phyloP scores from a whole-genome alignment of 2,797 vertebrate species.

The Coregonus suidteri region DNA sequence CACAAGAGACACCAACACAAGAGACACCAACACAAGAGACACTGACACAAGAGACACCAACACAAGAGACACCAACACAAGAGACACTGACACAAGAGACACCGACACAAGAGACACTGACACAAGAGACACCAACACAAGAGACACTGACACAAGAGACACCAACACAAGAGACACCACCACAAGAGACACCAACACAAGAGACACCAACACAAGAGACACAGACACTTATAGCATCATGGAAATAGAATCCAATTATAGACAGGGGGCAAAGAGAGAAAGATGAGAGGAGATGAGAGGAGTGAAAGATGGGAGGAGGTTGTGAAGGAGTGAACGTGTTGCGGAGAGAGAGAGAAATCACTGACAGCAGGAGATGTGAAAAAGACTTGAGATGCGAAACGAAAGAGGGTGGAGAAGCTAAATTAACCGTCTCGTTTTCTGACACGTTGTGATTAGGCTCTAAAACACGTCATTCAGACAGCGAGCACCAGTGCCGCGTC shows the following conservation, averaged over 20 bases:
- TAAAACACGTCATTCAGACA: slow-evolving; percentile 41
- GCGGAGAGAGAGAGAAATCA: slow-evolving; percentile 66
- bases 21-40: too few species aligned
- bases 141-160: too few species aligned
- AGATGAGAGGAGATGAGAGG: slow-evolving; percentile 39
- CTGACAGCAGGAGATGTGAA: slow-evolving; percentile 67
- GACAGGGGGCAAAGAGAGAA: slow-evolving; percentile 62
- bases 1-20: too few species aligned
- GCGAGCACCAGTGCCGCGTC: background rate
- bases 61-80: too few species aligned
- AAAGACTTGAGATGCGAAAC: slow-evolving; percentile 41
- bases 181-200: too few species aligned
- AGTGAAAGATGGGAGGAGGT: slow-evolving; percentile 56
- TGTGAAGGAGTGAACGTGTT: slow-evolving; percentile 63
- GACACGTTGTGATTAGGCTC: slow-evolving; percentile 48
- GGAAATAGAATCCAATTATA: slow-evolving; percentile 87
- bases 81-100: too few species aligned
- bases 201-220: slow-evolving; percentile 80
- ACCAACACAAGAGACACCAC: too few species aligned
- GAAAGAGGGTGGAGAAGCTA: slow-evolving; percentile 47
- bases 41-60: too few species aligned
- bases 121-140: too few species aligned
- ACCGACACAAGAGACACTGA: too few species aligned
- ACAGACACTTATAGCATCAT: slow-evolving; percentile 76
- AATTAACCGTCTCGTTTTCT: slow-evolving; percentile 64